Percentiles rank a stretch among this genome's conserved stretches.
Conservation (phyloP, 2,113 vertebrate genomes). For the Aspidoscelis tigris region DNA sequence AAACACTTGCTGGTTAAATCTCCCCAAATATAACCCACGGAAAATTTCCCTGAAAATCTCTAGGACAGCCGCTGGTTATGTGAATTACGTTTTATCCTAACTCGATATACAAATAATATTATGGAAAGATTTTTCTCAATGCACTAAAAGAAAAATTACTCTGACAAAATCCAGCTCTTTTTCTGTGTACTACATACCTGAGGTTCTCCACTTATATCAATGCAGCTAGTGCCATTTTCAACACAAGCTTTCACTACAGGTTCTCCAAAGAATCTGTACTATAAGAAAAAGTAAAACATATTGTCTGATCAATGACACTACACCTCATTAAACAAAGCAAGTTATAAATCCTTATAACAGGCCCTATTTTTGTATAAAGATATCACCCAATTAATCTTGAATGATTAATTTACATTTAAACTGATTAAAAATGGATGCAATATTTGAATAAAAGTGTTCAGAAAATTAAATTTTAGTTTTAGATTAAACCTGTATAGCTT, state of each 20-base stretch:
- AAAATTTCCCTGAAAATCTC: neutral
- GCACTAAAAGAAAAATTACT: neutral
- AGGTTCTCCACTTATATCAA: conserved; percentile 94
- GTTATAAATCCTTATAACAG: neutral
- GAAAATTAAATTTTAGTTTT: no score
- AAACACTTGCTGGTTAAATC: neutral
- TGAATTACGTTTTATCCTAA: no score
- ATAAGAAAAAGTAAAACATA: conserved; percentile 43
- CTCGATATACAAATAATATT: neutral
- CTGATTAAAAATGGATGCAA: neutral
- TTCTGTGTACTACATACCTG: conserved; percentile 80
- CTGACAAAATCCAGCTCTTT: neutral
- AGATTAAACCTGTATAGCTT: no score
- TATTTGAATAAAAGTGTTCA: neutral
- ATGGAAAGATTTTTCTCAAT: neutral
- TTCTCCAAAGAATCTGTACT: conserved; percentile 96
- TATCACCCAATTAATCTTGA: neutral
- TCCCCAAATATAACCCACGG: neutral
- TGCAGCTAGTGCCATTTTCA: conserved; percentile 91
- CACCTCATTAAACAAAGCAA: neutral
- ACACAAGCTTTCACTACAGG: conserved; percentile 91
- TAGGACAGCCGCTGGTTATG: no score
- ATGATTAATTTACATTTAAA: neutral
- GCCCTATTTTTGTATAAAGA: neutral
- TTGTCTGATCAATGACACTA: neutral